Percentiles rank a stretch among this genome's conserved stretches.
Conservation (phyloP, 2,797 vertebrate species). For the Enteromius radiatus region DNA sequence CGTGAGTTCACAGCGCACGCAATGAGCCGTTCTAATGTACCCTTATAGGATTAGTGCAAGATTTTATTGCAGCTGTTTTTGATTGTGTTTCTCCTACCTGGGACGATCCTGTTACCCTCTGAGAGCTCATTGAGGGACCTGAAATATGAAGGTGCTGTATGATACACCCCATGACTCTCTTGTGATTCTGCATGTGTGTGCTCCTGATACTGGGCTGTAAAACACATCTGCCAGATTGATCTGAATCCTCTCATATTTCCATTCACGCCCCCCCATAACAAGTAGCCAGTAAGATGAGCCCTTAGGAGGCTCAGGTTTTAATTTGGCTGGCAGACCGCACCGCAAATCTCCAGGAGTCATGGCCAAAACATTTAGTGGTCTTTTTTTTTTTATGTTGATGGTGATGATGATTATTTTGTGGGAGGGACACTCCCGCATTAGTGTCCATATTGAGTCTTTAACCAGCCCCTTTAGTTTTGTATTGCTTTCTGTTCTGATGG, state of each 20-base stretch:
- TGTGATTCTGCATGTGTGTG: constrained; percentile 37
- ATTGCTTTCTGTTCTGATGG: constrained; percentile 62
- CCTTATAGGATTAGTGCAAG: constrained; percentile 45
- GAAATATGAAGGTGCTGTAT: constrained; percentile 55
- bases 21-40: constrained; percentile 41
- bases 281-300: constrained; percentile 54
- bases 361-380: constrained; percentile 34
- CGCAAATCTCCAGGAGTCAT: constrained; percentile 18
- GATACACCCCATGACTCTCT: constrained; percentile 43
- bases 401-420: constrained; percentile 22
- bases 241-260: constrained; percentile 53
- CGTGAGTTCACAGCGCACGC: constrained; percentile 80
- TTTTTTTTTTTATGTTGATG: constrained; percentile 17
- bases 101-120: constrained; percentile 42
- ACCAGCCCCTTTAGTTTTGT: constrained; percentile 7
- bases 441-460: constrained; percentile 58
- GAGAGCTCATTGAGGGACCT: constrained; percentile 51
- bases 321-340: constrained; percentile 31
- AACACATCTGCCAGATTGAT: constrained; percentile 60
- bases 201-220: constrained; percentile 46
- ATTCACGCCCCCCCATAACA: constrained; percentile 41
- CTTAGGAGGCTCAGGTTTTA: constrained; percentile 53
- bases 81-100: constrained; percentile 21
- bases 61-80: constrained; percentile 49
- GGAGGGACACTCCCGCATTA: constrained; percentile 64